Evolutionary conservation across 2,797 vertebrate genomes (phyloP).

Genomic region (Notolepis coatsorum): DNA sequence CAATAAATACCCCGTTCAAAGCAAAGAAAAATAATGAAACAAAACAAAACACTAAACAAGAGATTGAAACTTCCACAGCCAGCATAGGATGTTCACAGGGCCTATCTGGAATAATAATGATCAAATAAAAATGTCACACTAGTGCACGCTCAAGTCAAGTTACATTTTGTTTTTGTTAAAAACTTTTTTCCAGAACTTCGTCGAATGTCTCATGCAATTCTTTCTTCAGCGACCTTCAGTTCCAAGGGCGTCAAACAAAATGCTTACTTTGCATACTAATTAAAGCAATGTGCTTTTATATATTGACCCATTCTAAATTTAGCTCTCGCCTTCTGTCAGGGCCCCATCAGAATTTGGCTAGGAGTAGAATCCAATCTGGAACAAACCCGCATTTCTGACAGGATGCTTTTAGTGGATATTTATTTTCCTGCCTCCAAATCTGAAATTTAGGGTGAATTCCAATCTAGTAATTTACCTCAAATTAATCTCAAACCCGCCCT

Average conservation of each 20-base stretch:
- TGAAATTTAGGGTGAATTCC: too few species aligned
- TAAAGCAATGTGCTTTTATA: background rate
- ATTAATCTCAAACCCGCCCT: too few species aligned
- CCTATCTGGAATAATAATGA: background rate
- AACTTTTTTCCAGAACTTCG: constrained; percentile 5
- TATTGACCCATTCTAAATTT: background rate
- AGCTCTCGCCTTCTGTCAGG: background rate
- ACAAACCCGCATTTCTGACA: too few species aligned
- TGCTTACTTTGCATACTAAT: background rate
- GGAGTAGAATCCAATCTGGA: too few species aligned
- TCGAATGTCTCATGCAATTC: background rate
- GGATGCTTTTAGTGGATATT: too few species aligned
- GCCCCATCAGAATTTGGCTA: too few species aligned
- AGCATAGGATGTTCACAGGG: constrained; percentile 25
- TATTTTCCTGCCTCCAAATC: too few species aligned
- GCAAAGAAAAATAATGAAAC: constrained; percentile 14
- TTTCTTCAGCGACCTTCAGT: background rate
- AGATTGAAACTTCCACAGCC: constrained; percentile 6
- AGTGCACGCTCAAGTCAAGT: background rate
- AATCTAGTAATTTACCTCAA: too few species aligned
- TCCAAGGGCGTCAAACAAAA: background rate
- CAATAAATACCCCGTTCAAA: constrained; percentile 55
- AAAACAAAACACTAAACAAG: background rate
- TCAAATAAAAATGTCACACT: background rate
- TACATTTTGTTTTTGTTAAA: constrained; percentile 12